Base-by-base conservation (phyloP, 37 sponge, comb jelly and placozoan genomes). In the Ianthella basta region DNA sequence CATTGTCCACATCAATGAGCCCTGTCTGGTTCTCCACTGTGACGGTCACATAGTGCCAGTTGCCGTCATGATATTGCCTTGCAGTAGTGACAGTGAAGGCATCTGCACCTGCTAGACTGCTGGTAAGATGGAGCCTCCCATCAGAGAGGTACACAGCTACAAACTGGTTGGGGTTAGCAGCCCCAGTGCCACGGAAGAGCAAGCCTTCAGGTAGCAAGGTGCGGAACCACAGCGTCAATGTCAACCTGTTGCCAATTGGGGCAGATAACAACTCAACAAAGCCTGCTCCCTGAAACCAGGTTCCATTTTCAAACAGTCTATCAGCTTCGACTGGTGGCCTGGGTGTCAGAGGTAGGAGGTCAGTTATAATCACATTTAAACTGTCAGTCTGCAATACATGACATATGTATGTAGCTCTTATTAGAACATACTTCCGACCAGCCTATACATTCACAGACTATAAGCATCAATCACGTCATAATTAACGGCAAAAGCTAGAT, bases 231-330 rank as follows among this genome's bases (percentile, higher is more conserved):
- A 92, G 30, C 18, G n/a, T 32, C 14, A 84, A 15, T 5, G 44
- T 35, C 24, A 82, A 36, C 37, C 72, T 81, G 55, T 84, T 85
- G 29, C 27, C 10, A 5, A 4, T 61, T 29, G 27, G 24, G 29
- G 27, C 4, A 41, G 78, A 24, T 24, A 4, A 13, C 78, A 75
- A 14, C 54, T 75, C 78, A 20, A 41, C 78, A 41, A 75, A 75
- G 10, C 84, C 91, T 0, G 44, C 55, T 36, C 88, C 92, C 19
- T 55, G 82, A 5, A 92, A 78, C 92, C 92, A 92, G 3, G 83
- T 77, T 10, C 88, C 86, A 50, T 33, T 85, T 63, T 87, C 92
- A 72, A 92, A 65, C 15, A 0, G 3, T 35, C 88, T 81, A 21
- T 72, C 37, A 59, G 50, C 24, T 61, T 88, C 92, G 27, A 83